Evolutionary conservation across 2,888 invertebrate species (phyloP).

Genomic region (Thereva nobilitata): DNA sequence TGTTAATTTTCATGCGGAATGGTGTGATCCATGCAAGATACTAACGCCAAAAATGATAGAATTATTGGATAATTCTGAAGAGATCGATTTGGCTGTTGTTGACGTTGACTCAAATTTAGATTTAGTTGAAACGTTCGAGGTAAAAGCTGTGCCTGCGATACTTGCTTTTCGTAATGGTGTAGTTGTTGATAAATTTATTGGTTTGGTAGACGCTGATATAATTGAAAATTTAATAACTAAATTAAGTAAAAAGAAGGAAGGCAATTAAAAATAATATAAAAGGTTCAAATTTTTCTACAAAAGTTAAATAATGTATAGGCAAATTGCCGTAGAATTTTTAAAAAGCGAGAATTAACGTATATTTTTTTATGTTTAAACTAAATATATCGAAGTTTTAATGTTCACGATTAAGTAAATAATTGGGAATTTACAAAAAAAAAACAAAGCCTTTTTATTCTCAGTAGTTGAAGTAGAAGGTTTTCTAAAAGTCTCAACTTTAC

Average conservation of each 20-base stretch:
- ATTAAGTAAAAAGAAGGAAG: conserved; percentile 48
- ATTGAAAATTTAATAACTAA: conserved; percentile 78
- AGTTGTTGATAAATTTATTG: conserved; percentile 85
- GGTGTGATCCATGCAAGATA: conserved; percentile 89
- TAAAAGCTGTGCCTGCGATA: conserved; percentile 82
- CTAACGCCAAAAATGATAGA: conserved; percentile 81
- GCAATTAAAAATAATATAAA: conserved; percentile 8
- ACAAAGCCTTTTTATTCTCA: too few relatives aligned
- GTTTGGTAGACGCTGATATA: conserved; percentile 79
- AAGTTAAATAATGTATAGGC: not conserved
- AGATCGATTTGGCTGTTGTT: conserved; percentile 78
- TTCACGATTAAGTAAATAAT: too few relatives aligned
- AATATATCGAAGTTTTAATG: too few relatives aligned
- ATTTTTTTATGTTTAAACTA: too few relatives aligned
- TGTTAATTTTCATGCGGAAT: conserved; percentile 88
- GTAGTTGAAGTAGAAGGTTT: too few relatives aligned
- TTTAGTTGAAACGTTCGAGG: conserved; percentile 78
- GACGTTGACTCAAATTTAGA: conserved; percentile 83
- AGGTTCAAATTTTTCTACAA: not conserved
- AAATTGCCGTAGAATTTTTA: too few relatives aligned
- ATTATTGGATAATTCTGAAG: conserved; percentile 70
- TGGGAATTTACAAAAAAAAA: too few relatives aligned
- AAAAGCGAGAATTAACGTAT: too few relatives aligned
- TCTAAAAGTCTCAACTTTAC: too few relatives aligned
- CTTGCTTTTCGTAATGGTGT: conserved; percentile 81